Evolutionary conservation across 1,140 invertebrate genomes (phyloP).

Genomic region (Drepana arcuata): DNA sequence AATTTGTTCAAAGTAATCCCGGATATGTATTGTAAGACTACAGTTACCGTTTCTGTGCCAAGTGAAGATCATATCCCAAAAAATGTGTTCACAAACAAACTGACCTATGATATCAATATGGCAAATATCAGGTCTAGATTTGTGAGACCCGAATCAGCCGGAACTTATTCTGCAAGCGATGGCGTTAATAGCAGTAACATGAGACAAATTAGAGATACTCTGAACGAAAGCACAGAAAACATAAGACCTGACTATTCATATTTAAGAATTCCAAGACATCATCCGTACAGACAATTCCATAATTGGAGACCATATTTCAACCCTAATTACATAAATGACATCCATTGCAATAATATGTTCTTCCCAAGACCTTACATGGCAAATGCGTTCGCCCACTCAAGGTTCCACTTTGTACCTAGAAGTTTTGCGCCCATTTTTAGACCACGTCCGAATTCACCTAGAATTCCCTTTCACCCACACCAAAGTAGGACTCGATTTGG

Average conservation of each 20-base stretch:
- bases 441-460: slow-evolving; percentile 5
- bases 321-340: too few species aligned
- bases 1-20: slow-evolving; percentile 32
- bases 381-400: slow-evolving; percentile 14
- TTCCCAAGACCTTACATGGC: slow-evolving; percentile 30
- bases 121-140: slow-evolving; percentile 27
- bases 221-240: slow-evolving; percentile 5
- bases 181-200: slow-evolving; percentile 31
- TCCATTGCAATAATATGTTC: slow-evolving; percentile 29
- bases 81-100: slow-evolving; percentile 35
- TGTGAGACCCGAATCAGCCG: slow-evolving; percentile 7
- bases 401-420: slow-evolving; percentile 15
- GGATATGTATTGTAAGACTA: slow-evolving; percentile 25
- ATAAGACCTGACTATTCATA: slow-evolving; percentile 13
- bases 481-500: too few species aligned
- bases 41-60: slow-evolving; percentile 36
- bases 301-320: slow-evolving; percentile 24
- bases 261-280: slow-evolving; percentile 15
- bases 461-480: too few species aligned
- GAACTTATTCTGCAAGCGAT: slow-evolving; percentile 26
- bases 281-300: slow-evolving; percentile 19
- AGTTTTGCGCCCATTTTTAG: slow-evolving; percentile 11
- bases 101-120: slow-evolving; percentile 43
- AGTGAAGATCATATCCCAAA: slow-evolving; percentile 36
- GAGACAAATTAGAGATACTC: slow-evolving; percentile 18